A percentile compares a stretch with the other conserved stretches of the same genome.
Evolutionary conservation across 2,113 vertebrate species (phyloP).

Genomic region (Apteryx mantelli): DNA sequence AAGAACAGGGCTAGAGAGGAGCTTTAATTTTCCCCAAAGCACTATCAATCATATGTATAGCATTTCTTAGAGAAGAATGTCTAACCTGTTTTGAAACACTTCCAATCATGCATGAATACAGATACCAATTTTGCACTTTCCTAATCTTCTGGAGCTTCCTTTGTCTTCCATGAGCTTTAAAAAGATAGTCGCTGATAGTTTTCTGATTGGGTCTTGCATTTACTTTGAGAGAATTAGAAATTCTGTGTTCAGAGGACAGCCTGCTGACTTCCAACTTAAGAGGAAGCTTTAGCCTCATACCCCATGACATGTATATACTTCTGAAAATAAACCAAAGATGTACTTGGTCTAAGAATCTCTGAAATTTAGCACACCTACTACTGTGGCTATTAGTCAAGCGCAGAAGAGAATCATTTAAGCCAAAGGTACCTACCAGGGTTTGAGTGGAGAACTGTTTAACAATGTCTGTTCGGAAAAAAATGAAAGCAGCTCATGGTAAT

Average conservation of each 20-base stretch:
- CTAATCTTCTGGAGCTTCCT: not conserved
- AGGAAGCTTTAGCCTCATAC: not conserved
- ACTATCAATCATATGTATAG: not conserved
- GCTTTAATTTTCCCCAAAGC: not conserved
- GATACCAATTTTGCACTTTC: not conserved
- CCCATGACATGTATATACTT: not conserved
- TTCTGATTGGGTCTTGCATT: not conserved
- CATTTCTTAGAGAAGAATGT: not conserved
- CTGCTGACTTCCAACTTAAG: not conserved
- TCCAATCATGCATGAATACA: not conserved
- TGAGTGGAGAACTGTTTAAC: not conserved
- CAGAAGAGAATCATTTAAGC: slow-evolving; percentile 10
- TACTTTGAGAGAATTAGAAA: not conserved
- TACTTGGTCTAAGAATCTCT: not conserved
- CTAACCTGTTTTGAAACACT: not conserved
- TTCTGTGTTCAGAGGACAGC: not conserved
- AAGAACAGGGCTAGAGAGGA: not conserved
- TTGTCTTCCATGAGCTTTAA: not conserved
- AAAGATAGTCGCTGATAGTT: not conserved
- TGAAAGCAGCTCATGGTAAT: not conserved
- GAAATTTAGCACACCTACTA: not conserved
- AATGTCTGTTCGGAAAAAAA: slow-evolving; percentile 1
- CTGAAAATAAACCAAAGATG: not conserved
- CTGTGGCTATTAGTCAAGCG: not conserved
- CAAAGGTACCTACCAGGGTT: not conserved